Evolutionary conservation across 2,113 vertebrate species (phyloP), one percentile per base, ranked within the genome.

Genomic region (Neolamprologus kungweensis): DNA sequence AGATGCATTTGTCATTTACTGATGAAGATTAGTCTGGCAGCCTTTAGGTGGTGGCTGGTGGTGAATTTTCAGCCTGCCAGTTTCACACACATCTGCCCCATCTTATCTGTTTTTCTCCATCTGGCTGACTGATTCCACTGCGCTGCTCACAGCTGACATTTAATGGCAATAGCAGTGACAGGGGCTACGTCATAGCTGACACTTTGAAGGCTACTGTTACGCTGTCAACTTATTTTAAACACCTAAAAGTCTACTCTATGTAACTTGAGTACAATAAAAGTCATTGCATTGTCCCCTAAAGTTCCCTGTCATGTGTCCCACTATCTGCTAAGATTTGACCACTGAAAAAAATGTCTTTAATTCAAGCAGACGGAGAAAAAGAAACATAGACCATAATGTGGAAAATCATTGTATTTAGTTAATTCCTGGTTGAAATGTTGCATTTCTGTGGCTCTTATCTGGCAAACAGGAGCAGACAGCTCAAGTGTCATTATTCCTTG

Each of bases 1-100:
- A 9, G 73, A 23, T 28, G 45, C 53, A 23, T 85, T 85, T 87
- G 65, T 89, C 50, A 84, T 54, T 50, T 65, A 4, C 71, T 80
- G 83, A 85, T 90, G 83, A 90, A 88, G 89, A 91, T 88, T 73
- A 91, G 35, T 28, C 60, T 79, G 53, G 35, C 79, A 87, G 87
- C 78, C 4, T 89, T 85, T 78, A 84, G 55, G 31, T 78, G 78
- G 60, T 13, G 60, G 63, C 58, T 84, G 84, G 58, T 85, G 75
- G 47, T 87, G 81, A 88, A 80, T 89, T 90, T 83, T 35, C 81
- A 88, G 26, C 53, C 54, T 73, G 50, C 26, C 68, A 83, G 86
- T 79, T 88, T 79, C 85, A n/a, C 78, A 85, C 86, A 71, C 89
- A 57, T 80, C 75, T 65, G 57, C 45, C 35, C 73, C 16, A 10